phyloP scores from a whole-genome alignment of 2,797 vertebrate genomes.

The Rhinoraja longicauda region DNA sequence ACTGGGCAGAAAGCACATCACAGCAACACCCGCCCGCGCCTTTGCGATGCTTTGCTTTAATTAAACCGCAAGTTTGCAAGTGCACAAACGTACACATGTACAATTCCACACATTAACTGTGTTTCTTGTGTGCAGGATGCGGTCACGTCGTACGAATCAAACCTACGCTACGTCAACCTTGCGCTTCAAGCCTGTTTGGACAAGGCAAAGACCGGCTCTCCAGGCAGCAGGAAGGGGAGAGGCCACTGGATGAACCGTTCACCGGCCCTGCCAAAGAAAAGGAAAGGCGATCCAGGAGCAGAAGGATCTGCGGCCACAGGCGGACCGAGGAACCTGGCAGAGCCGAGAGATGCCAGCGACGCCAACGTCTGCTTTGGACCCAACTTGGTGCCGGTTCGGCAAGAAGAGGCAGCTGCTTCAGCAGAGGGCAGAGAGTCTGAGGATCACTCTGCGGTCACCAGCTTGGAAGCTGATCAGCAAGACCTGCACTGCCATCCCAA shows the following conservation, averaged over 20 bases:
- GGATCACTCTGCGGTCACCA: background rate
- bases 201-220: conserved; percentile 43
- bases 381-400: conserved; percentile 64
- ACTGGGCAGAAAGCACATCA: too few relatives aligned
- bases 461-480: background rate
- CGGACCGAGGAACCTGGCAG: background rate
- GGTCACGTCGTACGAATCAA: conserved; percentile 69
- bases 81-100: background rate
- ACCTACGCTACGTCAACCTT: conserved; percentile 76
- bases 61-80: too few relatives aligned
- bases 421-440: conserved; percentile 22
- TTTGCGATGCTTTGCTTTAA: too few relatives aligned
- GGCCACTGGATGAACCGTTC: conserved; percentile 16
- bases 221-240: background rate
- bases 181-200: conserved; percentile 62
- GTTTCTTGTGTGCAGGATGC: conserved; percentile 58
- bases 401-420: conserved; percentile 36
- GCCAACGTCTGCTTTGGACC: conserved; percentile 61
- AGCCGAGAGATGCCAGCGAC: conserved; percentile 9
- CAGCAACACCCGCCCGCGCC: too few relatives aligned
- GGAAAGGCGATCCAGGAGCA: conserved; percentile 51
- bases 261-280: conserved; percentile 36
- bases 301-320: conserved; percentile 20
- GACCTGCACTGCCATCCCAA: conserved; percentile 25
- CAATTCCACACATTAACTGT: background rate